These are phyloP conservation scores for Microctonus hyperodae DNA, from an alignment of 2,888 invertebrate species.

Conservation along the genomic window DNA sequence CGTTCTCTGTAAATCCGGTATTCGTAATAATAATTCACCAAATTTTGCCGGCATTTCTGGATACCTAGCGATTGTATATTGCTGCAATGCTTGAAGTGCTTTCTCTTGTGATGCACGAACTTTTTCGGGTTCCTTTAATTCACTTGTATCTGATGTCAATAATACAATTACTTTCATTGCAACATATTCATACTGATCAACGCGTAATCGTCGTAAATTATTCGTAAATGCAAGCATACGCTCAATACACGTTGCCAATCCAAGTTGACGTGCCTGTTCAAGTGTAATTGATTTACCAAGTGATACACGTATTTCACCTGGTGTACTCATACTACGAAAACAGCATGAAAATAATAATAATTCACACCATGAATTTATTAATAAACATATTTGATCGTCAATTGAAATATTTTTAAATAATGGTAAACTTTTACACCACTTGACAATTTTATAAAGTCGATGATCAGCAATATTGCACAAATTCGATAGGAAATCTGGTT, in stretches of 20 bases:
- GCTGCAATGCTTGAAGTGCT: constrained; percentile 89
- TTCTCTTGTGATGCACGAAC: constrained; percentile 94
- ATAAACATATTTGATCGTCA: constrained; percentile 95
- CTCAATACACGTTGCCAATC: constrained; percentile 86
- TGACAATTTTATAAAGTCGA: constrained; percentile 94
- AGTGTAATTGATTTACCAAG: constrained; percentile 72
- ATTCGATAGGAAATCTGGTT: constrained; percentile 86
- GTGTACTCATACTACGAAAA: constrained; percentile 90
- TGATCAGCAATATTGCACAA: constrained; percentile 95
- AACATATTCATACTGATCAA: constrained; percentile 96
- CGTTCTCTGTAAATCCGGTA: constrained; percentile 93
- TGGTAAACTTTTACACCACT: constrained; percentile 97
- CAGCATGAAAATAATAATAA: constrained; percentile 90
- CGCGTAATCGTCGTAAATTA: constrained; percentile 85
- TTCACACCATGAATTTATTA: constrained; percentile 98
- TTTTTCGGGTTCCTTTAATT: constrained; percentile 91
- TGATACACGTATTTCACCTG: constrained; percentile 84
- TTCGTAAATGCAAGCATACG: constrained; percentile 95
- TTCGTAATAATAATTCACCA: constrained; percentile 88
- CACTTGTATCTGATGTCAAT: constrained; percentile 80
- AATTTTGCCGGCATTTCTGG: constrained; percentile 94
- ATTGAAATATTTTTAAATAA: constrained; percentile 96
- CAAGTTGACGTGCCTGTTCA: constrained; percentile 75
- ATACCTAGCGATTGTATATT: constrained; percentile 90
- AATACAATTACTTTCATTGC: constrained; percentile 78